Base-by-base conservation (phyloP, 2,888 invertebrate species). In the Nemotelus pantherinus region DNA sequence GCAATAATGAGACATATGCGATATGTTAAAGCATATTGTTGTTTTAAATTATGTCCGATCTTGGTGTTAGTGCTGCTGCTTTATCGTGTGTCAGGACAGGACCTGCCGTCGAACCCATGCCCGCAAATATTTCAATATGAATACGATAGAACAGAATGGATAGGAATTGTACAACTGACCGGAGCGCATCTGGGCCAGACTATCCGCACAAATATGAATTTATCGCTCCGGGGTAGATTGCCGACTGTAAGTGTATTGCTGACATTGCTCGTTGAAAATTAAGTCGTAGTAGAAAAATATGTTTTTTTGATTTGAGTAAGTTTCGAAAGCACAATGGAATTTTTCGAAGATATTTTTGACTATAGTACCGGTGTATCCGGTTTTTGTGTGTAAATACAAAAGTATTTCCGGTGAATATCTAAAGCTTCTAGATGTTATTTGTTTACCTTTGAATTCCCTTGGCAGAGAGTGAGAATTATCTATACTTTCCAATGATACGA, bases 141-240 rank as follows among this genome's bases (percentile, higher is more conserved):
- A 44, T 57, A 53, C 43, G 72, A 64, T 64, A 65, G 72, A 7
- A 41, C 44, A 2, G 72, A 77, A 65, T 77, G 65, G 63, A 25
- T 65, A 47, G 77, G 77, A 63, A 4, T 71, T 44, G 3, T 77
- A 7, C 41, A 53, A 60, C 39, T 77, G n/a, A 50, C 39, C n/a
- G 65, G 65, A 44, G 9, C 57, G 6, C 43, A 57, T n/a, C 55
- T 76, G 41, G 82, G 81, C 2, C 83, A 84, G 60, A 80, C 83
- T 6, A 80, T 86, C 6, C 84, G 85, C 57, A 80, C 87, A 4
- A 83, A 84, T 48, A 82, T 87, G 2, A 83, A 83, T n/a, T 82
- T 87, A 39, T 85, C 86, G 1, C 83, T 87, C 82, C 81, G 83
- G 1, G 87, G 85, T 6, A 85, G 85, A 78, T 85, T 85, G 55